Base-by-base conservation (phyloP, 2,888 invertebrate genomes). In the Unio pictorum region DNA sequence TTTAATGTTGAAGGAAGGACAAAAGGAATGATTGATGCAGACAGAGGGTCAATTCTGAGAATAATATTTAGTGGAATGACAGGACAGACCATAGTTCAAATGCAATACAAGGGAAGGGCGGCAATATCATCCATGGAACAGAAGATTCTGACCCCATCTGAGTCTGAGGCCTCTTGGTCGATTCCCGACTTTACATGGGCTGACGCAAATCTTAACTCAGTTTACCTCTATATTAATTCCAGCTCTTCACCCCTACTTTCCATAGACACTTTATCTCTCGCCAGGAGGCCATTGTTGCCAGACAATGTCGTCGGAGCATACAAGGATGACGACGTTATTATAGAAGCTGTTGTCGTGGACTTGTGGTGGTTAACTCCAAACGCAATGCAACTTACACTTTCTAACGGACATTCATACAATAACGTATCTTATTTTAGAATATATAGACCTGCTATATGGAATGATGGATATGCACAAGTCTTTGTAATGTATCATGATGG, bases 111-210 rank as follows among this genome's bases (percentile, higher is more conserved):
- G 61, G 81, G 77, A 0, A 68, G 76, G n/a, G 66, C 72, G 2
- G 63, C 62, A 26, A 63, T 76, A 28, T 71, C 76, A 2, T 18
- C 20, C 1, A 34, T 1, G 6, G 74, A 65, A 5, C 59, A 68
- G 17, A 67, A 76, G 61, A 58, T 72, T 15, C 69, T 79, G n/a
- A 73, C 74, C 6, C 67, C 67, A 11, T 28, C 55, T 8, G 63
- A 73, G 20, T 68, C 72, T 18, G 71, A 71, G 23, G 66, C 74
- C 0, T 75, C 68, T 26, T 81, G 79, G 76, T 66, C 67, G 61
- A 76, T 80, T 18, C 75, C 75, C 23, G 84, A 84, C 56, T 83
- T 82, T 61, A 78, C 77, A 11, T 84, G 84, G 84, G 78, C 75
- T 0, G 82, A 82, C 61, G 55, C 59, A 18, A 69, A 74, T n/a